Conservation (phyloP, 2,797 vertebrate genomes). For the Cossypha heuglini region DNA sequence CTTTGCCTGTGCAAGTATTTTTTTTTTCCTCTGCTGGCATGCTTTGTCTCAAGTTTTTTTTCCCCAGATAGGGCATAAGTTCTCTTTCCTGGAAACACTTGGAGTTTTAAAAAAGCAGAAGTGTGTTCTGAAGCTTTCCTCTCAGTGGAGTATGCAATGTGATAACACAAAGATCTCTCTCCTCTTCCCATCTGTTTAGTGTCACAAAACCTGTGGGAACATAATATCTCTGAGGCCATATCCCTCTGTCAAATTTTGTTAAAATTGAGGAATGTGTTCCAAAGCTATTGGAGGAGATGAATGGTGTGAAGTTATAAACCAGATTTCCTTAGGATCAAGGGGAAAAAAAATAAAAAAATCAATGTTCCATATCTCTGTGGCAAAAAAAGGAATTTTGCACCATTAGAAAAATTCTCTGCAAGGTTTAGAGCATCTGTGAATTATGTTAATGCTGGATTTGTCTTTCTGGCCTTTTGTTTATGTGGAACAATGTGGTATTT, state of each 20-base stretch:
- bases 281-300: background rate
- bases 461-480: background rate
- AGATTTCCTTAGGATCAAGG: background rate
- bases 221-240: background rate
- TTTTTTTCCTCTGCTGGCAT: background rate
- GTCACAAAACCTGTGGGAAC: slow-evolving; percentile 22
- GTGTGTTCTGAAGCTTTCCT: background rate
- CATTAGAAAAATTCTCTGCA: background rate
- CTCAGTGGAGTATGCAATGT: background rate
- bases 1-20: background rate
- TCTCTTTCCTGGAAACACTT: background rate
- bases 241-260: slow-evolving; percentile 8
- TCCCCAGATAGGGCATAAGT: background rate
- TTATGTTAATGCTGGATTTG: background rate
- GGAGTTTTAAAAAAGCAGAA: background rate
- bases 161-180: slow-evolving; percentile 17
- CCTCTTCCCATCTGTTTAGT: slow-evolving; percentile 35
- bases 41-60: background rate
- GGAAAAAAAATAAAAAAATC: background rate
- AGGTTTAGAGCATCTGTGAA: background rate
- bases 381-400: background rate
- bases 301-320: background rate
- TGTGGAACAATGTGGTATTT: background rate
- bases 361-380: background rate
- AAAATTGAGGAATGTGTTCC: background rate